Base-by-base conservation (phyloP, 2,113 vertebrate species). In the Nematolebias whitei region DNA sequence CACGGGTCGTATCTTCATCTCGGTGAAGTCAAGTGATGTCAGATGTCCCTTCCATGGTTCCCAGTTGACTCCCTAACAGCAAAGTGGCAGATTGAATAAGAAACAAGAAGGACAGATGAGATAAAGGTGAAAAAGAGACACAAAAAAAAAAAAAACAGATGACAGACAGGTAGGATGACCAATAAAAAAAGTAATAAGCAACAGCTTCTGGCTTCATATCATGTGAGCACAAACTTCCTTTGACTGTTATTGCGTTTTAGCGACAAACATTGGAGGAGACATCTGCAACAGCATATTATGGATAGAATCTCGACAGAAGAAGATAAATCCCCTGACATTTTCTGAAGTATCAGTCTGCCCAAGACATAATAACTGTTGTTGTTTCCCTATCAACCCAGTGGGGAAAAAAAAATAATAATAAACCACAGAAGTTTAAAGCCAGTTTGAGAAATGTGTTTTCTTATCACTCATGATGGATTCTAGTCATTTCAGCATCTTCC, bases 41-140 rank as follows among this genome's bases (percentile, higher is more conserved):
- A 95, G 90, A 40, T 96, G 94, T 66, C 95, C 95, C 90, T 96
- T 96, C 94, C 96, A 96, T 0, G 95, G 94, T 67, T 96, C 91
- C 95, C 95, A 97, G 75, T 97, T 98, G 72, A 97, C 91, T 1
- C 93, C 93, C 95, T 96, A 68, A 18, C 8, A 55, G 68, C 19
- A 13, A 41, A 48, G 49, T 6, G 57, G 50, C 47, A 39, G 54
- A 67, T 63, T 62, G 48, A 66, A 11, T 11, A 20, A 71, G 32
- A 54, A 18, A 22, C 18, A 57, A 63, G 22, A 47, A 5, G 16
- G 12, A 24, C 16, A 29, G 12, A 19, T 51, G 13, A 44, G 32
- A 44, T 20, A 16, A 0, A 4, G 12, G 20, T 12, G 9, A 19
- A 39, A n/a, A 29, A 20, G 1, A 12, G 14, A 54, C 8, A 35